These are phyloP conservation scores for Oreohelix idahoensis DNA, from an alignment of 1,140 invertebrate genomes.

Conservation along the genomic window DNA sequence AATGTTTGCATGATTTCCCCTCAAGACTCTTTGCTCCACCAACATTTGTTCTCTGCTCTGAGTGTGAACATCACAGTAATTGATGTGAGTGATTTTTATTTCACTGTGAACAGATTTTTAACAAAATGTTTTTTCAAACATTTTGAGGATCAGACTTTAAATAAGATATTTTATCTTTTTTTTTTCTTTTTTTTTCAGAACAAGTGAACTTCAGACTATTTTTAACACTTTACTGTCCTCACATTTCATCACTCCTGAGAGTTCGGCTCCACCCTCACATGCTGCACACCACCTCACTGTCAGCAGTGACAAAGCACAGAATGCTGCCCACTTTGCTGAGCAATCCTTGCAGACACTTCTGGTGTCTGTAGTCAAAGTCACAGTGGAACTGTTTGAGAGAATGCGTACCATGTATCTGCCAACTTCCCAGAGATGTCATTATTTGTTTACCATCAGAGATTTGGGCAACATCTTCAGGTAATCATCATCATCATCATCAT, in stretches of 20 bases:
- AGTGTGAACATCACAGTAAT: no score
- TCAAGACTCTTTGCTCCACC: no score
- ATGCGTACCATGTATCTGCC: conserved; percentile 69
- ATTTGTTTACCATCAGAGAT: conserved; percentile 70
- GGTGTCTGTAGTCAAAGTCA: conserved; percentile 62
- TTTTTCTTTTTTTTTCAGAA: conserved; percentile 48
- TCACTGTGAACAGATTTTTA: no score
- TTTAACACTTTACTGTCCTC: conserved; percentile 65
- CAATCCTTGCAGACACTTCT: conserved; percentile 42
- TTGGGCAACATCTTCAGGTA: conserved; percentile 71
- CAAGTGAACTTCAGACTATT: conserved; percentile 64
- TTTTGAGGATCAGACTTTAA: not conserved
- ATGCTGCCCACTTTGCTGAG: conserved; percentile 13
- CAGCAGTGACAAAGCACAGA: conserved; percentile 62
- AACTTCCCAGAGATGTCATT: conserved; percentile 70
- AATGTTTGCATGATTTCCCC: no score
- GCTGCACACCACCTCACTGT: conserved; percentile 56
- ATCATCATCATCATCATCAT: no score
- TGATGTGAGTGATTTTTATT: no score
- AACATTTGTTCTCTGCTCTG: no score
- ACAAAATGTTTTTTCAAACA: no score
- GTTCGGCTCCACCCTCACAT: conserved; percentile 35
- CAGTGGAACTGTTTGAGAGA: conserved; percentile 67
- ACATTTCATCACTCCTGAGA: conserved; percentile 68
- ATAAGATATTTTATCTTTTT: no score